These are phyloP conservation scores for Nixonia krombeini DNA, from an alignment of 1,140 invertebrate species.

Conservation along the genomic window DNA sequence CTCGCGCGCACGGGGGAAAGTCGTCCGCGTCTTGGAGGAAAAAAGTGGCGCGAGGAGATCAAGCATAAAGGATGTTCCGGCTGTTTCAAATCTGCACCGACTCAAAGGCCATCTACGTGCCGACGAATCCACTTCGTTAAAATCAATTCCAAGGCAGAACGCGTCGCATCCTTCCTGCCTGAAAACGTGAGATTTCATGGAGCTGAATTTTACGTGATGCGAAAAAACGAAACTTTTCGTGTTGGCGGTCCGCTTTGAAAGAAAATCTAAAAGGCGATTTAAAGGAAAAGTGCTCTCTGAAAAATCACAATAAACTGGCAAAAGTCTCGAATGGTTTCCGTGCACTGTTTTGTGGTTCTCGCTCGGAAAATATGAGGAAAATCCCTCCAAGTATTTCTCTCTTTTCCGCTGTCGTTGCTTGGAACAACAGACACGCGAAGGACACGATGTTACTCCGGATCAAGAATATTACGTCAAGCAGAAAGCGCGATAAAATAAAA, in stretches of 20 bases:
- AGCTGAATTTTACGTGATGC: slow-evolving; percentile 31
- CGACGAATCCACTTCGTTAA: slow-evolving; percentile 43
- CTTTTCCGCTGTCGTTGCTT: neutral
- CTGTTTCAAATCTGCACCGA: slow-evolving; percentile 39
- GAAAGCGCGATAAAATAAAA: no score
- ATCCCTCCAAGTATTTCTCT: neutral
- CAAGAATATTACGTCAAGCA: no score
- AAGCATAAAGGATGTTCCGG: slow-evolving; percentile 38
- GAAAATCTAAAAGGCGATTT: slow-evolving; percentile 46
- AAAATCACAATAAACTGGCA: slow-evolving; percentile 40
- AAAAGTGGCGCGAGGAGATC: slow-evolving; percentile 27
- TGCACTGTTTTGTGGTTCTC: slow-evolving; percentile 26
- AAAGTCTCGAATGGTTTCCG: slow-evolving; percentile 30
- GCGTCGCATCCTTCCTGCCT: slow-evolving; percentile 44
- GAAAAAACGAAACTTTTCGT: slow-evolving; percentile 41
- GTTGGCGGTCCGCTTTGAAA: slow-evolving; percentile 33
- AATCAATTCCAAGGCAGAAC: slow-evolving; percentile 44
- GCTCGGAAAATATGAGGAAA: slow-evolving; percentile 17
- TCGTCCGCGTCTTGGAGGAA: slow-evolving; percentile 11
- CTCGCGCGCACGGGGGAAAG: neutral
- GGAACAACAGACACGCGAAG: no score
- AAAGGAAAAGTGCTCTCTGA: slow-evolving; percentile 33
- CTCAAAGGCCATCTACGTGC: slow-evolving; percentile 46
- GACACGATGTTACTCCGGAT: no score
- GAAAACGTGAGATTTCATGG: slow-evolving; percentile 37